Conservation (phyloP, 2,888 invertebrate genomes). For the Mythimna pallens region DNA sequence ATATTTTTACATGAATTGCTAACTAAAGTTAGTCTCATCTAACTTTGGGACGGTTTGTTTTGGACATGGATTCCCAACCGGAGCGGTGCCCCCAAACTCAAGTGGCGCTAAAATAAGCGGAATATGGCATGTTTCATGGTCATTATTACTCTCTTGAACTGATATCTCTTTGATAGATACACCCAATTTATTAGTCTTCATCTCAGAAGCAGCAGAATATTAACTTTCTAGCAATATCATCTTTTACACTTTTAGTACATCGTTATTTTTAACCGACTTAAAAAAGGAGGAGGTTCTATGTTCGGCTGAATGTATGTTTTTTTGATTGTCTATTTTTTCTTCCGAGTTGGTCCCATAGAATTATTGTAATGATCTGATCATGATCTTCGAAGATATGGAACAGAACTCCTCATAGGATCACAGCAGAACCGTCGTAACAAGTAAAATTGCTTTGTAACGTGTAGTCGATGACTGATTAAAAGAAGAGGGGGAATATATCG, state of each 20-base stretch:
- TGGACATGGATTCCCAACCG: neutral
- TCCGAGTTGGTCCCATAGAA: too few relatives aligned
- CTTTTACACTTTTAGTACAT: neutral
- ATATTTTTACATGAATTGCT: constrained; percentile 52
- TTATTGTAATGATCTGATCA: too few relatives aligned
- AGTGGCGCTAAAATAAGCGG: neutral
- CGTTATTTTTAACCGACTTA: too few relatives aligned
- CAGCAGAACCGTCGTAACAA: too few relatives aligned
- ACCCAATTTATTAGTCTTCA: neutral
- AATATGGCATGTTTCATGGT: neutral
- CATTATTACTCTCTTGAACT: neutral
- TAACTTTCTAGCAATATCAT: neutral
- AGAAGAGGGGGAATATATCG: too few relatives aligned
- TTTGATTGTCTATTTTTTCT: too few relatives aligned
- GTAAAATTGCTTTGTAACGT: too few relatives aligned
- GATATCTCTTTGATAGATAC: neutral
- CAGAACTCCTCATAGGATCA: too few relatives aligned
- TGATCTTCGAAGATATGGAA: too few relatives aligned
- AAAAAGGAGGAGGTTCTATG: too few relatives aligned
- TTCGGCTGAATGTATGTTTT: too few relatives aligned
- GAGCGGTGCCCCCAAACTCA: neutral
- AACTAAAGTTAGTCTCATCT: constrained; percentile 57
- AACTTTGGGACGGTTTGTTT: constrained; percentile 55
- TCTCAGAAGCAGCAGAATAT: neutral
- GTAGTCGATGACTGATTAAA: too few relatives aligned